A percentile compares a stretch with the other conserved stretches of the same genome.
These are phyloP conservation scores for Drosophila guanche DNA, from an alignment of 1,140 invertebrate genomes.

Conservation along the genomic window DNA sequence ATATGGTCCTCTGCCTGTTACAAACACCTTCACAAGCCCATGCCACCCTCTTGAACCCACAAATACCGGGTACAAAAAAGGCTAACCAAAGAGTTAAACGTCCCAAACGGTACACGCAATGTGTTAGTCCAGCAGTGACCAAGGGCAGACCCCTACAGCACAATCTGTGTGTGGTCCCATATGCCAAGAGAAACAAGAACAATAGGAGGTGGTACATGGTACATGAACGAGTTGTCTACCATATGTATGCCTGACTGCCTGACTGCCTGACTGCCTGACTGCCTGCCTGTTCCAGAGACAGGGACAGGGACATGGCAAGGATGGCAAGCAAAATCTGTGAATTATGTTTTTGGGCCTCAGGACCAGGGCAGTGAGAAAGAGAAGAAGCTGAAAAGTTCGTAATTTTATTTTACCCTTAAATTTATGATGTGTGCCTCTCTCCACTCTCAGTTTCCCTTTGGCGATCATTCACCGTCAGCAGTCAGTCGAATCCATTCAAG, in stretches of 20 bases:
- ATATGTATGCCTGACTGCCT: conserved; percentile 2
- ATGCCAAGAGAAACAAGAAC: conserved; percentile 1
- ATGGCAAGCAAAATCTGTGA: conserved; percentile 17
- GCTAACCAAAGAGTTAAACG: conserved; percentile 40
- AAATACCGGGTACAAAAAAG: not conserved
- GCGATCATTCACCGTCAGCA: too few relatives aligned
- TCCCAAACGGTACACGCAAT: conserved; percentile 14
- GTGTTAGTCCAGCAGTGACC: conserved; percentile 44
- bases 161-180: conserved; percentile 9
- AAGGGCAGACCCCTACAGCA: not conserved
- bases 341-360: conserved; percentile 18
- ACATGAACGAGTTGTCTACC: not conserved
- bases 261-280: not conserved
- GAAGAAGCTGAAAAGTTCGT: conserved; percentile 3
- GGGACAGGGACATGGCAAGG: not conserved
- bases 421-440: not conserved
- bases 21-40: not conserved
- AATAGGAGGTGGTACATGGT: not conserved
- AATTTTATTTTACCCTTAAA: conserved; percentile 12
- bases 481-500: too few relatives aligned
- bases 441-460: too few relatives aligned
- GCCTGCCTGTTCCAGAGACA: conserved; percentile 8
- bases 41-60: not conserved
- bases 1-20: too few relatives aligned
- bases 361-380: not conserved